These are phyloP conservation scores for Mesochorus sp. DNA, from an alignment of 2,888 invertebrate species.

Conservation along the genomic window DNA sequence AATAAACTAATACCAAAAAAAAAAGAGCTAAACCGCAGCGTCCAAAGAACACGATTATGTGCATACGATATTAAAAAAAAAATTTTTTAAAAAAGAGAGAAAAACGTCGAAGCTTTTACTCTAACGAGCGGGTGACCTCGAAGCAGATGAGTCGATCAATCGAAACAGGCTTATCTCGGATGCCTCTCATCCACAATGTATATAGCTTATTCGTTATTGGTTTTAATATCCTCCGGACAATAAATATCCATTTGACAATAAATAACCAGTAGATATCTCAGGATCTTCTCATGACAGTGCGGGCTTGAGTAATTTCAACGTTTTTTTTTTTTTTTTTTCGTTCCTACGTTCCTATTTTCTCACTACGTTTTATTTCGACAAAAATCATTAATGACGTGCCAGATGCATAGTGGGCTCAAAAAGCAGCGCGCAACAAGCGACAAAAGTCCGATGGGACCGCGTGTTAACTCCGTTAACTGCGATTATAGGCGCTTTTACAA, in stretches of 20 bases:
- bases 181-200: not conserved
- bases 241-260: not conserved
- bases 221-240: not conserved
- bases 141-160: constrained; percentile 42
- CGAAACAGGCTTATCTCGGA: constrained; percentile 41
- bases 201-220: not conserved
- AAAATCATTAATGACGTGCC: constrained; percentile 20
- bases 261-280: not conserved
- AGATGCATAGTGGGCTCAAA: constrained; percentile 11
- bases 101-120: constrained; percentile 32
- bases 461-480: constrained; percentile 54
- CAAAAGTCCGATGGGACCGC: constrained; percentile 28
- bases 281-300: not conserved
- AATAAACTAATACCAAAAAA: not conserved
- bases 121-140: constrained; percentile 37
- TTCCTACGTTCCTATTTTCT: not conserved
- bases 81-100: not conserved
- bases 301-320: too few species aligned
- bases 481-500: constrained; percentile 55
- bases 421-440: constrained; percentile 26
- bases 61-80: too few species aligned
- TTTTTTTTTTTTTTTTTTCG: not conserved
- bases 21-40: constrained; percentile 3
- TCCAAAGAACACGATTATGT: not conserved
- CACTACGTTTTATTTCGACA: not conserved